These are phyloP conservation scores for Hippoglossus hippoglossus DNA, from an alignment of 2,797 vertebrate genomes.

Conservation along the genomic window DNA sequence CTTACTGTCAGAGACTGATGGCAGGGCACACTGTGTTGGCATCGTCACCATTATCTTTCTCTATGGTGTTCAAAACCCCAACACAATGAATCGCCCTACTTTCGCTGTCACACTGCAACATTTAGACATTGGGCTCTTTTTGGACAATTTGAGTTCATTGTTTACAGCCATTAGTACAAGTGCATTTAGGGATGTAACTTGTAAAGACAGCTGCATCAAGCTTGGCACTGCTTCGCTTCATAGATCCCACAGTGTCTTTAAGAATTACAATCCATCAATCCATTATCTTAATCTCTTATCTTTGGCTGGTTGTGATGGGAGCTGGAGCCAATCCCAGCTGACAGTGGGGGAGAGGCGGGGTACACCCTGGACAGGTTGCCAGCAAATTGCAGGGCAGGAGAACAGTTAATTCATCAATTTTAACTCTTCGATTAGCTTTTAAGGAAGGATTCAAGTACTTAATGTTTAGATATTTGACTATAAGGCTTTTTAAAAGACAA, in stretches of 20 bases:
- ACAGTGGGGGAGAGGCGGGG: no score
- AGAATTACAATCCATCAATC: neutral
- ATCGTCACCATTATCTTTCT: conserved; percentile 27
- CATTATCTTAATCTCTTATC: no score
- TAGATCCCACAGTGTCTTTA: neutral
- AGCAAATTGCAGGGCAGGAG: no score
- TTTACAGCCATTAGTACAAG: neutral
- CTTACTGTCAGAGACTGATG: conserved; percentile 20
- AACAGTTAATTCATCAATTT: no score
- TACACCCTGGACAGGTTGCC: no score
- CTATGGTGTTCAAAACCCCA: neutral
- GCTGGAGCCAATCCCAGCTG: no score
- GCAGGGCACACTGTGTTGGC: conserved; percentile 13
- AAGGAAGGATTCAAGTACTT: neutral
- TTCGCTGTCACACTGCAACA: conserved; percentile 3
- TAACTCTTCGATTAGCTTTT: no score
- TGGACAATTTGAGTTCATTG: neutral
- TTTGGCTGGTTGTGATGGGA: no score
- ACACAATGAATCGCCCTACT: conserved; percentile 3
- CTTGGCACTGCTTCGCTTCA: no score
- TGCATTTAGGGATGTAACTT: neutral
- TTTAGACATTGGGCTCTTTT: neutral
- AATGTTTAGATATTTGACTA: neutral
- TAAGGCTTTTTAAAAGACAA: neutral
- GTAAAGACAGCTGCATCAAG: no score